phyloP scores from a whole-genome alignment of 2,888 invertebrate species.

The Omphaloscelis lunosa region DNA sequence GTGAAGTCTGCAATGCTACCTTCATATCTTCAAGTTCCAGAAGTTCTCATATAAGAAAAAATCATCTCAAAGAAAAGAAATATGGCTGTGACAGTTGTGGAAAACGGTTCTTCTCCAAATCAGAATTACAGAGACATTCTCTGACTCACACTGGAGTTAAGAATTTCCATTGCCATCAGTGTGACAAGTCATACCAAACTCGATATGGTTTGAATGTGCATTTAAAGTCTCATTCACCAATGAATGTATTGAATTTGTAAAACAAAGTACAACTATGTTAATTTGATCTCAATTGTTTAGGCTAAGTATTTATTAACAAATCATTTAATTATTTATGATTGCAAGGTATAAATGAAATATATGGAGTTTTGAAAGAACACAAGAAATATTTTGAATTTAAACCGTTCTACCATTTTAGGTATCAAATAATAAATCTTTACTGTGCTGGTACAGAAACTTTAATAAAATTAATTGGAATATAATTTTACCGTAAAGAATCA shows the following conservation, averaged over 20 bases:
- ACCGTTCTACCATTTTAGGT: not conserved
- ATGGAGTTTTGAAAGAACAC: constrained; percentile 5
- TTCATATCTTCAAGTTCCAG: constrained; percentile 87
- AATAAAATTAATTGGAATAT: constrained; percentile 61
- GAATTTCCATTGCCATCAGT: constrained; percentile 87
- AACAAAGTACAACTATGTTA: constrained; percentile 60
- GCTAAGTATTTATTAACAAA: constrained; percentile 46
- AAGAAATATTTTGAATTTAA: not conserved
- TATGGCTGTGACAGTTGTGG: constrained; percentile 86
- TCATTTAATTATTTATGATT: constrained; percentile 26
- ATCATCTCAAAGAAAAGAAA: constrained; percentile 88
- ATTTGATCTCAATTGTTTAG: constrained; percentile 68
- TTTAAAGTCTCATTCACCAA: constrained; percentile 84
- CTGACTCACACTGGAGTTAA: constrained; percentile 88
- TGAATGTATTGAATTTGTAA: constrained; percentile 75
- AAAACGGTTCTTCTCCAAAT: constrained; percentile 87
- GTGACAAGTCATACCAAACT: constrained; percentile 88
- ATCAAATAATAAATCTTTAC: constrained; percentile 31
- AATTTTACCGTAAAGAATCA: constrained; percentile 42
- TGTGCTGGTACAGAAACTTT: constrained; percentile 69
- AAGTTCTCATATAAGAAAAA: constrained; percentile 86
- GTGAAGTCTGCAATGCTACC: constrained; percentile 87
- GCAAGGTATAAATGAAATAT: constrained; percentile 22
- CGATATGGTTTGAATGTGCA: constrained; percentile 88
- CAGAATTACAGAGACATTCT: constrained; percentile 85